These are phyloP conservation scores for Halcyon malimbica DNA, from an alignment of 2,113 vertebrate genomes.

Conservation along the genomic window DNA sequence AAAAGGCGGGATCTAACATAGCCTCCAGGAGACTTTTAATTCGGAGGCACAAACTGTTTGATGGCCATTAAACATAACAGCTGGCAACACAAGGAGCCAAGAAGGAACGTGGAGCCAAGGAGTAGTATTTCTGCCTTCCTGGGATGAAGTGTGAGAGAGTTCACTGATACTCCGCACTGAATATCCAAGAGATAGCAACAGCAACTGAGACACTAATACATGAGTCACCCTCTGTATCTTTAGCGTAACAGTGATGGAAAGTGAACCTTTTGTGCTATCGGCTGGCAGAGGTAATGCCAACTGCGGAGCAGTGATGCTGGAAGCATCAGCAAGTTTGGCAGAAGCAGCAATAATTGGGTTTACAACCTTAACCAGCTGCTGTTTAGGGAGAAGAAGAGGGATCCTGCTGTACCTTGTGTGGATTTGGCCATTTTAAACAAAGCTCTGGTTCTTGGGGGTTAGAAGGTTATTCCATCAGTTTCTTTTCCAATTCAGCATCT, in stretches of 20 bases:
- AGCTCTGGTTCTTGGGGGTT: neutral
- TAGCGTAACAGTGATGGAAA: neutral
- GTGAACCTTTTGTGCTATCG: neutral
- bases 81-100: conserved; percentile 64
- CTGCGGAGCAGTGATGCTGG: neutral
- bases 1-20: conserved; percentile 44
- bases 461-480: neutral
- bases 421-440: neutral
- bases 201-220: neutral
- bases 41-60: conserved; percentile 60
- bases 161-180: conserved; percentile 36
- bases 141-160: conserved; percentile 18
- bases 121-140: conserved; percentile 36
- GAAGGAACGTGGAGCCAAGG: conserved; percentile 51
- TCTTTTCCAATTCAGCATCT: neutral
- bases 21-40: conserved; percentile 67
- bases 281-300: neutral
- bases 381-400: neutral
- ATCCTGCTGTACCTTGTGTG: neutral
- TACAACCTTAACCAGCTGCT: neutral
- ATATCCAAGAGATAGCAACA: neutral
- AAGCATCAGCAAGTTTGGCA: neutral
- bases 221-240: conserved; percentile 40
- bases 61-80: conserved; percentile 61
- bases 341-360: neutral